phyloP scores from a whole-genome alignment of 2,113 vertebrate species.

The Clarias batrachus region DNA sequence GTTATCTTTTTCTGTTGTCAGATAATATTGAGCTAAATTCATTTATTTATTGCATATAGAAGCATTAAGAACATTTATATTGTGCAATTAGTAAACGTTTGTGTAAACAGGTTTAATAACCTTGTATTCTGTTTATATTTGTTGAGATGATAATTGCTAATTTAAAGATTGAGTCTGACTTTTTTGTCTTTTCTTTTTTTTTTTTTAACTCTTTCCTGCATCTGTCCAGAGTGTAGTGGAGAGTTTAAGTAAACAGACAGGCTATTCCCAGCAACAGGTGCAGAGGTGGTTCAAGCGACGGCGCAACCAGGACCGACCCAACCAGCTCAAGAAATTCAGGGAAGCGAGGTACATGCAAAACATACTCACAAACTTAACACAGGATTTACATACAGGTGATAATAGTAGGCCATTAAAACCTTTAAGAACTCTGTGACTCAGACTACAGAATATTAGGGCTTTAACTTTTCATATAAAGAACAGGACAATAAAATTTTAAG shows the following conservation, averaged over 20 bases:
- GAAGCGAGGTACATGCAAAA: constrained; percentile 81
- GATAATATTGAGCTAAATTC: not conserved
- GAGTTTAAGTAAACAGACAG: constrained; percentile 68
- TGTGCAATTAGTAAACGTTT: not conserved
- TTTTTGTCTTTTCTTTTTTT: not conserved
- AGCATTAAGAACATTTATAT: not conserved
- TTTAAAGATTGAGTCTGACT: not conserved
- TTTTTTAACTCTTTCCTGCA: constrained; percentile 6
- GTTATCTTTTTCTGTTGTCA: not conserved
- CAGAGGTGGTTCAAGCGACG: constrained; percentile 90
- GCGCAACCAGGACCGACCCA: constrained; percentile 90
- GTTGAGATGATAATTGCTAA: not conserved
- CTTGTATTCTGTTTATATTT: not conserved
- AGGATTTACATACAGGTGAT: constrained; percentile 1
- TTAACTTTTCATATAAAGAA: not conserved
- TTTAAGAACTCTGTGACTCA: not conserved
- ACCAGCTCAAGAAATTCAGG: constrained; percentile 88
- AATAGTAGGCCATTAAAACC: not conserved
- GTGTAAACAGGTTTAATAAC: not conserved
- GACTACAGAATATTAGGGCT: not conserved
- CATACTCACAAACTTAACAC: not conserved
- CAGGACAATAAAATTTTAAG: not conserved
- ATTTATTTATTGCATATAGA: not conserved
- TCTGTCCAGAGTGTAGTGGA: constrained; percentile 64
- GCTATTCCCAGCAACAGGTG: constrained; percentile 77